These are phyloP conservation scores for Rhingia rostrata DNA, from an alignment of 2,888 invertebrate species.

Conservation along the genomic window DNA sequence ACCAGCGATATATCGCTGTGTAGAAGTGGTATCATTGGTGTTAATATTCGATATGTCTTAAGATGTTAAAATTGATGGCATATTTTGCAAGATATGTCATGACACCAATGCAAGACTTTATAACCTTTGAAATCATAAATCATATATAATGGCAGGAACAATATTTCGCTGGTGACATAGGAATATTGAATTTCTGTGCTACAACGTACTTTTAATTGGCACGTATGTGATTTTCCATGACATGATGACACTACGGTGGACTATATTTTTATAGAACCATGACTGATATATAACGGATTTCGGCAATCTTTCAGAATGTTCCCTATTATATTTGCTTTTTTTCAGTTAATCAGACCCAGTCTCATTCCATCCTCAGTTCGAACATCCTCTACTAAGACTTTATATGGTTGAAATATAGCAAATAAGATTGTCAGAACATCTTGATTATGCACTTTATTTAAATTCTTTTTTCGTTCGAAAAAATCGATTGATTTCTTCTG, in stretches of 20 bases:
- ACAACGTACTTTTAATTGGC: not conserved
- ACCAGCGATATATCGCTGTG: conserved; percentile 10
- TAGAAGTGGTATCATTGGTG: conserved; percentile 4
- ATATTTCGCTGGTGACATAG: conserved; percentile 35
- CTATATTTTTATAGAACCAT: not conserved
- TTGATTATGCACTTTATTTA: too few species aligned
- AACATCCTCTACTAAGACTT: too few species aligned
- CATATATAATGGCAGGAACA: conserved; percentile 49
- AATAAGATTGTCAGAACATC: too few species aligned
- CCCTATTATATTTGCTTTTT: too few species aligned
- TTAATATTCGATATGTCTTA: conserved; percentile 1
- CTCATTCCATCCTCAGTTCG: too few species aligned
- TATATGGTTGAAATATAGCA: too few species aligned
- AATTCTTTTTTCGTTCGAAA: too few species aligned
- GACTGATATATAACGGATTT: not conserved
- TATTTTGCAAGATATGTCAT: conserved; percentile 39
- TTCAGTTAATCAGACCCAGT: too few species aligned
- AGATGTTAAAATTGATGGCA: conserved; percentile 61
- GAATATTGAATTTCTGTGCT: not conserved
- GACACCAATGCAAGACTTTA: conserved; percentile 32
- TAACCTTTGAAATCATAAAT: conserved; percentile 57
- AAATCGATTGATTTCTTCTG: too few species aligned
- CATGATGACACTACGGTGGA: not conserved
- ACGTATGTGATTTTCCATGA: not conserved
- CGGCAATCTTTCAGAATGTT: too few species aligned